A percentile compares a stretch with the other conserved stretches of the same genome.
Evolutionary conservation across 2,888 invertebrate genomes (phyloP).

Genomic region (Agrotis ipsilon): DNA sequence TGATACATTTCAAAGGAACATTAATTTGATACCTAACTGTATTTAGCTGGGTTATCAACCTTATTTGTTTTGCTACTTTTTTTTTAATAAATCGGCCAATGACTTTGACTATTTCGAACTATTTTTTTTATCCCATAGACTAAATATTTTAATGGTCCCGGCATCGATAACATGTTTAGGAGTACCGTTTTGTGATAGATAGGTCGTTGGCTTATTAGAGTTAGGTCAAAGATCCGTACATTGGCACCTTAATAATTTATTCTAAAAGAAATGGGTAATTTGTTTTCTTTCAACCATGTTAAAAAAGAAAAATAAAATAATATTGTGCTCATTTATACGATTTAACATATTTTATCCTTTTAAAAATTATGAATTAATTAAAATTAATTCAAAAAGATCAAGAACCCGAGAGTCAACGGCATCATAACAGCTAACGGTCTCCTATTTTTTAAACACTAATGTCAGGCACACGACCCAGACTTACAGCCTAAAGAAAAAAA

Average conservation of each 20-base stretch:
- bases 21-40: constrained; percentile 28
- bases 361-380: constrained; percentile 21
- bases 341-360: background rate
- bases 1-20: constrained; percentile 26
- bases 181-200: constrained; percentile 42
- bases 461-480: constrained; percentile 29
- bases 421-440: no score
- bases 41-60: constrained; percentile 42
- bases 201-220: constrained; percentile 31
- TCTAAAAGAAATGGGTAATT: constrained; percentile 42
- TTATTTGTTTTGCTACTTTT: constrained; percentile 31
- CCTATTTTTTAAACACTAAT: background rate
- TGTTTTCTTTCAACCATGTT: background rate
- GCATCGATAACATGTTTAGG: constrained; percentile 33
- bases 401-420: constrained; percentile 22
- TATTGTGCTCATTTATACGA: constrained; percentile 9
- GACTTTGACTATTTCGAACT: constrained; percentile 3
- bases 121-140: constrained; percentile 15
- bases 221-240: constrained; percentile 33
- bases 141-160: constrained; percentile 29
- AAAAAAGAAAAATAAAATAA: constrained; percentile 8
- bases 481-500: constrained; percentile 39
- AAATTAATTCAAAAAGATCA: constrained; percentile 21
- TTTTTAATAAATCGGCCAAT: constrained; percentile 29
- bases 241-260: constrained; percentile 22